A percentile compares a stretch with the other conserved stretches of the same genome.
Conservation (phyloP, 2,888 invertebrate genomes). For the Drosophila gaucha region DNA sequence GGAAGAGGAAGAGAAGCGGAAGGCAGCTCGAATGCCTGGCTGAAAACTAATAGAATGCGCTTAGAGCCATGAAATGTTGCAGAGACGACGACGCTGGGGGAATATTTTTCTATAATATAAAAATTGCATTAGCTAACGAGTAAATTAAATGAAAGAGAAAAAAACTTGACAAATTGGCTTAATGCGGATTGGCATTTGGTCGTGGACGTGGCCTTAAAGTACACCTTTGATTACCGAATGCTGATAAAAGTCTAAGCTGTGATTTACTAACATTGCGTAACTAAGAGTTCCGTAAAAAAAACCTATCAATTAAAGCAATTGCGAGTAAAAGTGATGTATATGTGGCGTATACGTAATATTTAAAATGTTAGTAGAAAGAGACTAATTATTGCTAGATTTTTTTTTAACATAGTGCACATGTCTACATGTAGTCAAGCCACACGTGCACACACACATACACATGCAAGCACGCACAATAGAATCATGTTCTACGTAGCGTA, state of each 20-base stretch:
- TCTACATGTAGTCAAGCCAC: not conserved
- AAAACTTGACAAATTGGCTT: slow-evolving; percentile 55
- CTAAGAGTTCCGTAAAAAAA: not conserved
- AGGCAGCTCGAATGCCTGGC: not conserved
- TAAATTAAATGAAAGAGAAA: slow-evolving; percentile 52
- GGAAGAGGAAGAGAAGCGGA: not conserved
- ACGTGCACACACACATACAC: not conserved
- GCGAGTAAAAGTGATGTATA: not conserved
- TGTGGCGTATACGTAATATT: slow-evolving; percentile 7
- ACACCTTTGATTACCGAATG: slow-evolving; percentile 16
- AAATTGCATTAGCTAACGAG: slow-evolving; percentile 67
- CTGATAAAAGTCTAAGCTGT: not conserved
- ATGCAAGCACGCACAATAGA: not conserved
- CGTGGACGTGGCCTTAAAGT: not conserved
- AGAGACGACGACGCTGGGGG: slow-evolving; percentile 6
- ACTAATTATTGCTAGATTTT: not conserved
- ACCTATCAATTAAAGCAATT: too few relatives aligned
- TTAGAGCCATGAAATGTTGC: slow-evolving; percentile 19
- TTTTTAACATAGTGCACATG: too few relatives aligned
- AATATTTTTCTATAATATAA: slow-evolving; percentile 37
- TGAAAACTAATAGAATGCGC: slow-evolving; percentile 45
- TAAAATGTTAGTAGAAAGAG: not conserved
- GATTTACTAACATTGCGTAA: slow-evolving; percentile 10
- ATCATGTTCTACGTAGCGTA: slow-evolving; percentile 4
- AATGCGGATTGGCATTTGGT: slow-evolving; percentile 31